A percentile compares a stretch with the other conserved stretches of the same genome.
Evolutionary conservation across 1,140 invertebrate genomes (phyloP).

Genomic region (Homalodisca vitripennis): DNA sequence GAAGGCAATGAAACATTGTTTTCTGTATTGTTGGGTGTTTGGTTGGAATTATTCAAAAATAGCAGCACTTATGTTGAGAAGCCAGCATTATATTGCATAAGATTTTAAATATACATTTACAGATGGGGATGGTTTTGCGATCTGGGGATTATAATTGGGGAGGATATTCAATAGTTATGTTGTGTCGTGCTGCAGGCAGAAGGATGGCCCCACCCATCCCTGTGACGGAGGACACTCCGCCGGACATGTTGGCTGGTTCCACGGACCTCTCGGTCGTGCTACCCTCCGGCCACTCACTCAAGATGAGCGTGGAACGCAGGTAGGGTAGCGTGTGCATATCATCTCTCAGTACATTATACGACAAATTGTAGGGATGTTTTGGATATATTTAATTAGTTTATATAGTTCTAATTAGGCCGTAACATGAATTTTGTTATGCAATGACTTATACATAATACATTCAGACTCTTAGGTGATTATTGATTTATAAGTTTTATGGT

Average conservation of each 20-base stretch:
- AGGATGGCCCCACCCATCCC: constrained; percentile 48
- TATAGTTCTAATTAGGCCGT: neutral
- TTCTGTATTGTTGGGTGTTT: too few species aligned
- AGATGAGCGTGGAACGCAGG: constrained; percentile 69
- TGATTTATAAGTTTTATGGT: too few species aligned
- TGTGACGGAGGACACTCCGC: constrained; percentile 71
- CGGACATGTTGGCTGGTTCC: constrained; percentile 71
- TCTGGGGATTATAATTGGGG: too few species aligned
- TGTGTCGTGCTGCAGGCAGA: too few species aligned
- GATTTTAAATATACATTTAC: too few species aligned
- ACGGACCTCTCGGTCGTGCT: constrained; percentile 72
- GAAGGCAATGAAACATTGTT: too few species aligned
- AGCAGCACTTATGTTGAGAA: too few species aligned
- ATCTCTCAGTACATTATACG: neutral
- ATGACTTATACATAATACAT: neutral
- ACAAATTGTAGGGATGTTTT: neutral
- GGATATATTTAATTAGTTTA: neutral
- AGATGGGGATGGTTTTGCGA: too few species aligned
- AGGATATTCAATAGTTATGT: too few species aligned
- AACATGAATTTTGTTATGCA: neutral
- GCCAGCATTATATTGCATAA: too few species aligned
- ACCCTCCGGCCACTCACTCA: constrained; percentile 60
- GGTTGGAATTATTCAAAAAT: too few species aligned
- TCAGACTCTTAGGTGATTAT: too few species aligned
- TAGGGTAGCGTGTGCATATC: constrained; percentile 46